These are phyloP conservation scores for Drosophila hamatofila DNA, from an alignment of 2,888 invertebrate genomes.

Conservation along the genomic window DNA sequence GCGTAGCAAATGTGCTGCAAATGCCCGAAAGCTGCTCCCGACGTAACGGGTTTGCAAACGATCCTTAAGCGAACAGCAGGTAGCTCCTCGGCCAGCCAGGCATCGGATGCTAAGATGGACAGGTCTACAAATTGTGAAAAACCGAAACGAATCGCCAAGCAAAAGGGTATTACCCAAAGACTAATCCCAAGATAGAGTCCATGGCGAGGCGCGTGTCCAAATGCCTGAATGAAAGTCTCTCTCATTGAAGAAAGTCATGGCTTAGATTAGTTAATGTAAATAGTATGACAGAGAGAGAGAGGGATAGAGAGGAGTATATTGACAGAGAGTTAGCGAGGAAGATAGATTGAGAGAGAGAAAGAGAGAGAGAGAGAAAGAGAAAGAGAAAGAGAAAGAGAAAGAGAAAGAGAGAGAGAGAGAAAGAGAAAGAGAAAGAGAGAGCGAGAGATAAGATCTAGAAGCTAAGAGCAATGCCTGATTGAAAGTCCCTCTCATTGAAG, in stretches of 20 bases:
- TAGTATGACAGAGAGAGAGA: background rate
- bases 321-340: no score
- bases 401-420: no score
- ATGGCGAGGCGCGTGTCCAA: constrained; percentile 30
- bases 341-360: no score
- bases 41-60: constrained; percentile 6
- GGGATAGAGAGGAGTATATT: no score
- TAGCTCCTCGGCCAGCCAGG: background rate
- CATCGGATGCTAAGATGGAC: no score
- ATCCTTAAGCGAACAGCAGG: background rate
- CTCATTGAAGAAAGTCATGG: background rate
- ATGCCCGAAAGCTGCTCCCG: constrained; percentile 25
- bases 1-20: constrained; percentile 49
- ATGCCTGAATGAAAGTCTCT: constrained; percentile 15
- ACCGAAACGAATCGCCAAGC: constrained; percentile 34
- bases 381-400: no score
- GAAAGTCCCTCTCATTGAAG: no score
- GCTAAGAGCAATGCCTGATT: no score
- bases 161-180: constrained; percentile 38
- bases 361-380: no score
- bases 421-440: no score
- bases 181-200: constrained; percentile 1
- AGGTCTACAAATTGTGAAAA: constrained; percentile 14
- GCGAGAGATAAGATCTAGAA: no score
- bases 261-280: background rate